Conservation (phyloP, 2,113 vertebrate genomes). For the Mus musculus region GRCm39 chr12:58862001-58862500, state of each 20-base stretch:
- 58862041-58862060: conserved; percentile 53
- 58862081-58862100: conserved; percentile 18
- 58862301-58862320: neutral
- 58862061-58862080: conserved; percentile 47
- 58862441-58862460: conserved; percentile 20
- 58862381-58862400: neutral
- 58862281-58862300: neutral
- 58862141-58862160: conserved; percentile 9
- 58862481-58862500: too few species aligned
- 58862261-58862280: neutral
- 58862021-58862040: conserved; percentile 54
- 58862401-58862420: neutral
- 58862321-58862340: conserved; percentile 25
- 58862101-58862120: conserved; percentile 5
- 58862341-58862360: conserved; percentile 20
- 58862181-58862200: neutral
- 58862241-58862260: neutral
- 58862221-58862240: neutral
- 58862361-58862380: conserved; percentile 12
- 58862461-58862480: neutral
- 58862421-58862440: neutral
- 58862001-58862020: conserved; percentile 27
- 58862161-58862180: neutral
- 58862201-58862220: neutral
- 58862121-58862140: neutral